Evolutionary conservation across 2,888 invertebrate species (phyloP).

Genomic region (Latheticus oryzae): DNA sequence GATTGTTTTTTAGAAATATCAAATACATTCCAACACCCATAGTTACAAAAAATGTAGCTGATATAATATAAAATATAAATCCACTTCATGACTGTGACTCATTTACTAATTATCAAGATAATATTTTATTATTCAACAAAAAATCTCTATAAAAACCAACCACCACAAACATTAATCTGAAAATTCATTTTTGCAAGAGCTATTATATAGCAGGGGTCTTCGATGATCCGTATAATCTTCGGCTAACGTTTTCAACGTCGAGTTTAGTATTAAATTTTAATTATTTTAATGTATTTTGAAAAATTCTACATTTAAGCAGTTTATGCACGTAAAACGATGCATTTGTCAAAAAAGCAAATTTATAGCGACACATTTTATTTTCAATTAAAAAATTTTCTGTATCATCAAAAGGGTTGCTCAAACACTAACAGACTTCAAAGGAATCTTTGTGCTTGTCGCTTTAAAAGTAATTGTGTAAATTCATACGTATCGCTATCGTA

Average conservation of each 20-base stretch:
- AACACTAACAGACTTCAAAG: constrained; percentile 30
- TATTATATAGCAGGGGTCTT: constrained; percentile 3
- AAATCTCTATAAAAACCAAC: constrained; percentile 9
- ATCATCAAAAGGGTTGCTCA: constrained; percentile 20
- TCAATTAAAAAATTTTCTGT: constrained; percentile 30
- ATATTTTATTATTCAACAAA: too few species aligned
- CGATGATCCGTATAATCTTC: constrained; percentile 3
- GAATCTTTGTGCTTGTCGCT: constrained; percentile 16
- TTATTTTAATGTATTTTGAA: too few species aligned
- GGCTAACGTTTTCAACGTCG: not conserved
- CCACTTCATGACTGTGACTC: too few species aligned
- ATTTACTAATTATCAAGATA: too few species aligned
- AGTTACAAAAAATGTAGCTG: too few species aligned
- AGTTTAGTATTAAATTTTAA: not conserved
- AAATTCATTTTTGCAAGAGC: constrained; percentile 9
- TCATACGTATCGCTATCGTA: constrained; percentile 24
- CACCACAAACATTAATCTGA: constrained; percentile 11
- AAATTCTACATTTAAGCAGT: too few species aligned
- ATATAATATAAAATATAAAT: too few species aligned
- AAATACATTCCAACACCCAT: too few species aligned
- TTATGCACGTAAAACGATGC: too few species aligned
- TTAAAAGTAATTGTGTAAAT: constrained; percentile 30
- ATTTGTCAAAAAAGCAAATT: too few species aligned
- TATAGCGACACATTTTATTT: constrained; percentile 9
- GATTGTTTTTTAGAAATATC: too few species aligned